Percentiles rank a stretch among this genome's conserved stretches.
These are phyloP conservation scores for Dermochelys coriacea DNA, from an alignment of 2,797 vertebrate genomes.

Conservation along the genomic window DNA sequence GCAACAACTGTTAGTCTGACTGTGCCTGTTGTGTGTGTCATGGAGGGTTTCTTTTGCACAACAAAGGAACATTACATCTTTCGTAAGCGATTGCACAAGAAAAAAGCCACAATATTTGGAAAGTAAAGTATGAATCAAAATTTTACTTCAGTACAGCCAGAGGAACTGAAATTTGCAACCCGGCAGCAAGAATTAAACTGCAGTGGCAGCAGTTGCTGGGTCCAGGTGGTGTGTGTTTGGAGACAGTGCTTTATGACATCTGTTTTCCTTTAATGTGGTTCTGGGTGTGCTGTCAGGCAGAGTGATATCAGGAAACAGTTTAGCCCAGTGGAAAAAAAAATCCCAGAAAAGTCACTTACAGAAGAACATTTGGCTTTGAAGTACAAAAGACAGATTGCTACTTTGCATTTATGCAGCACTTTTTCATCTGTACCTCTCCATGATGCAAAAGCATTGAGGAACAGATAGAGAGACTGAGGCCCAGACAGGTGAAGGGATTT, in stretches of 20 bases:
- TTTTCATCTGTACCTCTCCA: not conserved
- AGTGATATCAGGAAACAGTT: not conserved
- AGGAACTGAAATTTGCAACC: constrained; percentile 76
- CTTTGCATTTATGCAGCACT: not conserved
- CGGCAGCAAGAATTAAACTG: constrained; percentile 60
- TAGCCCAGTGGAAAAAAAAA: not conserved
- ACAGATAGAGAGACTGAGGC: constrained; percentile 33
- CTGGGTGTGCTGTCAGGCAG: constrained; percentile 40
- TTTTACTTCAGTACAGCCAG: constrained; percentile 39
- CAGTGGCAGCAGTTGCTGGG: constrained; percentile 52
- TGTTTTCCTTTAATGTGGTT: constrained; percentile 53
- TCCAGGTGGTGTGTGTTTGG: constrained; percentile 53
- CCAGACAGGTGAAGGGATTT: not conserved
- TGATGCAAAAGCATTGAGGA: not conserved
- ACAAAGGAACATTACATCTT: not conserved
- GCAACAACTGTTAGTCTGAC: not conserved
- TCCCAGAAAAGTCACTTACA: not conserved
- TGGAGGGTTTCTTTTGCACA: constrained; percentile 45
- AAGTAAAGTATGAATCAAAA: constrained; percentile 73
- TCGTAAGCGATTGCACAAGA: constrained; percentile 64
- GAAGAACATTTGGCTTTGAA: constrained; percentile 30
- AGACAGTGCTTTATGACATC: constrained; percentile 28
- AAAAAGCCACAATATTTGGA: constrained; percentile 60
- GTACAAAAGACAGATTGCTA: not conserved
- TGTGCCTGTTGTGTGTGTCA: not conserved